These are phyloP conservation scores for Hyperoplus lanceolatus DNA, from an alignment of 2,797 vertebrate genomes.

Conservation along the genomic window DNA sequence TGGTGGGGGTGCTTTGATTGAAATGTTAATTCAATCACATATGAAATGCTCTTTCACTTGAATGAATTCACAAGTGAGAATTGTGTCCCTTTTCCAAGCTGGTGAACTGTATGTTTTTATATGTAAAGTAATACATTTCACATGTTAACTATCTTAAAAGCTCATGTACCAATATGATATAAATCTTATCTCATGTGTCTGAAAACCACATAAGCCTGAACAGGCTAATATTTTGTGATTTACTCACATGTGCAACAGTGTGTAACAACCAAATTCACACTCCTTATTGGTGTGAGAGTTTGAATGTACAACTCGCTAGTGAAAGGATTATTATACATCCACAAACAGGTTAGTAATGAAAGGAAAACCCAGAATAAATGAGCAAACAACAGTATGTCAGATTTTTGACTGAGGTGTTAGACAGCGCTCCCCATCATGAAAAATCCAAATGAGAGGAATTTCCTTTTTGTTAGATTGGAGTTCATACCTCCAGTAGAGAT, in stretches of 20 bases:
- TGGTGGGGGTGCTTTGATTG: too few species aligned
- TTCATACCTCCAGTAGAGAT: neutral
- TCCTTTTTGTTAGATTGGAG: neutral
- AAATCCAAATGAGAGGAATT: neutral
- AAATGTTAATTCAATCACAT: too few species aligned
- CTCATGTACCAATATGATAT: neutral
- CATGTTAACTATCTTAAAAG: neutral
- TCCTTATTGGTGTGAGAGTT: neutral
- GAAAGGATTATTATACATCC: too few species aligned
- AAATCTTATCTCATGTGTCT: neutral
- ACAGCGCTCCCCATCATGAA: neutral
- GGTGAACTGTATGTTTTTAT: neutral
- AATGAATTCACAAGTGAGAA: too few species aligned
- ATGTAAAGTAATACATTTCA: slow-evolving; percentile 2
- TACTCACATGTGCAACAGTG: neutral
- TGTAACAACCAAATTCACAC: too few species aligned
- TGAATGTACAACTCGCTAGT: neutral
- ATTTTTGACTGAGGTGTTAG: neutral
- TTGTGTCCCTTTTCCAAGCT: neutral
- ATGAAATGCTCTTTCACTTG: too few species aligned
- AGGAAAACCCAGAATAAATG: too few species aligned
- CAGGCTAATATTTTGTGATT: neutral
- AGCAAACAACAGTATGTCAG: too few species aligned
- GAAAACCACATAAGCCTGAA: neutral
- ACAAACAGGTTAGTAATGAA: too few species aligned